A percentile compares a stretch with the other conserved stretches of the same genome.
These are phyloP conservation scores for Uloborus diversus DNA, from an alignment of 1,140 invertebrate species.

Conservation along the genomic window DNA sequence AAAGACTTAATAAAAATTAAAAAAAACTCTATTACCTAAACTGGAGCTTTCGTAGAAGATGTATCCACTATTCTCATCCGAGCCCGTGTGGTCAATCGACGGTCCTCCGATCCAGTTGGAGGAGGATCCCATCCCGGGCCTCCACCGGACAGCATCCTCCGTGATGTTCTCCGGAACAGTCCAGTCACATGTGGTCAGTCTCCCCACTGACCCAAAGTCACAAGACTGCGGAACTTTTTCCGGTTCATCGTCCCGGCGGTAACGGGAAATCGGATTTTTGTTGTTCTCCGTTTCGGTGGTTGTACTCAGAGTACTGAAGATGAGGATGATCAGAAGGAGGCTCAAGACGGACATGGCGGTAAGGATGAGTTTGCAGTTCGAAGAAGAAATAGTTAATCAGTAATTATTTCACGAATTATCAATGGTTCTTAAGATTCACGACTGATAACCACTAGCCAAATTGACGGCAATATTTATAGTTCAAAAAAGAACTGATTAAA, in stretches of 20 bases:
- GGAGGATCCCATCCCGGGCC: constrained; percentile 63
- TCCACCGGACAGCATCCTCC: constrained; percentile 22
- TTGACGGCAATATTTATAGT: no score
- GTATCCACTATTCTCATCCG: constrained; percentile 70
- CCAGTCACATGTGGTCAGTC: constrained; percentile 55
- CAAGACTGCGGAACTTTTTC: constrained; percentile 38
- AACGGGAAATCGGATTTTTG: neutral
- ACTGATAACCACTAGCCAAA: no score
- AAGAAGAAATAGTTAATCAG: no score
- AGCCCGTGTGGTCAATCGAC: constrained; percentile 66
- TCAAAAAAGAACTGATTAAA: no score
- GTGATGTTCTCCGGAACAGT: constrained; percentile 16
- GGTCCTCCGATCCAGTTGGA: constrained; percentile 74
- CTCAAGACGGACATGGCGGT: no score
- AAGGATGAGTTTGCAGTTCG: no score
- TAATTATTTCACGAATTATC: no score
- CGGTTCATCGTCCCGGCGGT: constrained; percentile 16
- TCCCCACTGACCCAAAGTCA: constrained; percentile 55
- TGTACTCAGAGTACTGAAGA: no score
- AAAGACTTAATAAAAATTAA: no score
- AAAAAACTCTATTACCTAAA: neutral
- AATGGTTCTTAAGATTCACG: no score
- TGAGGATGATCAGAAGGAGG: no score
- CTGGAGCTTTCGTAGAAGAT: constrained; percentile 72
- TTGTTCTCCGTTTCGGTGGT: neutral